Conservation (phyloP, 2,888 invertebrate genomes). For the Rotaria sp. region DNA sequence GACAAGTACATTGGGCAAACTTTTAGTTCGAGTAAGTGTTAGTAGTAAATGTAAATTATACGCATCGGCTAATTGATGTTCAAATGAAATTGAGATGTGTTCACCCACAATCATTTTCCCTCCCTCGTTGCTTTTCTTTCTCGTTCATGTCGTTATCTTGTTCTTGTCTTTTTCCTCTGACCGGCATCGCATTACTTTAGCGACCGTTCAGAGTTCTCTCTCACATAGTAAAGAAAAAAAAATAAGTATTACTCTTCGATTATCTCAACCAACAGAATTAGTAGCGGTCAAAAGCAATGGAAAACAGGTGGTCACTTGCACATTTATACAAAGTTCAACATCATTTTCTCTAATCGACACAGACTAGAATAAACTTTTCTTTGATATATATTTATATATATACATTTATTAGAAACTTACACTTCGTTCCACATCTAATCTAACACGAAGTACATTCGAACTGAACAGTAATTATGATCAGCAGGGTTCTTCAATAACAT, state of each 20-base stretch:
- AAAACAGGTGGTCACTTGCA: background rate
- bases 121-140: background rate
- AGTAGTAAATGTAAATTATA: background rate
- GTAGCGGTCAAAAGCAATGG: background rate
- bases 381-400: background rate
- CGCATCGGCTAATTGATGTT: background rate
- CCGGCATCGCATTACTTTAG: background rate
- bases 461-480: slow-evolving; percentile 16
- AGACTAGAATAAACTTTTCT: background rate
- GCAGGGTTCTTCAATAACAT: slow-evolving; percentile 18
- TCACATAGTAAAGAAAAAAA: background rate
- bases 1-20: background rate
- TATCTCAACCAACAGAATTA: background rate
- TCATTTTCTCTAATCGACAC: background rate
- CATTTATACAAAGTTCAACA: background rate
- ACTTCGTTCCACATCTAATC: background rate
- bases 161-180: background rate
- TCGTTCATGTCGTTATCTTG: slow-evolving; percentile 19
- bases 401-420: slow-evolving; percentile 3
- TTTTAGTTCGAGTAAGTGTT: background rate
- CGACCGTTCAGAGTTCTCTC: background rate
- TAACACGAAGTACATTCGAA: background rate
- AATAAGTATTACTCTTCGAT: background rate
- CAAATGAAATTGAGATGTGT: background rate
- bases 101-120: background rate